Base-by-base conservation (phyloP, 2,888 invertebrate genomes). In the Lottia scabra region DNA sequence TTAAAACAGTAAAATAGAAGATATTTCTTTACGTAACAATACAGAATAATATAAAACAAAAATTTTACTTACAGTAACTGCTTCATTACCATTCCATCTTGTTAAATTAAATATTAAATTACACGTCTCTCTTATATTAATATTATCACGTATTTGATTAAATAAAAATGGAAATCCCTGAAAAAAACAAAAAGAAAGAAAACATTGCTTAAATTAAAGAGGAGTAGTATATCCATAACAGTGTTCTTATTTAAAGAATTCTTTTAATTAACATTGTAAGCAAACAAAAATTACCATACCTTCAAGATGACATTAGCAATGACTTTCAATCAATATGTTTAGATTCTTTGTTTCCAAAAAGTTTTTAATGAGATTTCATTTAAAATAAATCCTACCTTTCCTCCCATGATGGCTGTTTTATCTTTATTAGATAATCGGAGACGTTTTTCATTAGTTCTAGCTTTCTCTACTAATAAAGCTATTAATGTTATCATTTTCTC, bases 401-500 rank as follows among this genome's bases (percentile, higher is more conserved):
- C 95, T 71, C 95, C 95, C 27, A 96, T 93, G 38, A 97, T 92
- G 1, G 96, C 94, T 84, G 93, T 93, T 69, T 95, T 94, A 88
- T 97, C 97, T 70, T 93, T 93, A 43, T 94, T 92, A 15, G 93
- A 93, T 43, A 97, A 90, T 67, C 94, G 93, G 30, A 97, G 91
- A 68, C 85, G 84, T 77, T 92, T 94, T 86, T 93, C 93, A 8
- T 94, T 91, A 13, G 73, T 74, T 2, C 97, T 91, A 56, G 96
- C 96, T 78, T 95, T 93, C 89, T 98, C 97, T 48, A 96, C 96
- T 19, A 97, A 91, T 2, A 94, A 93, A 0, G 96, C 95, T 44
- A 97, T 95, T 15, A 97, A 90, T 15, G 96, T 95, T 79, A 97
- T 95, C 97, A 98, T 97, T 91, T 97, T 97, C 90, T 97, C 97